Percentiles rank a stretch among this genome's conserved stretches.
Conservation (phyloP, 2,113 vertebrate genomes). For the Alaudala cheleensis region DNA sequence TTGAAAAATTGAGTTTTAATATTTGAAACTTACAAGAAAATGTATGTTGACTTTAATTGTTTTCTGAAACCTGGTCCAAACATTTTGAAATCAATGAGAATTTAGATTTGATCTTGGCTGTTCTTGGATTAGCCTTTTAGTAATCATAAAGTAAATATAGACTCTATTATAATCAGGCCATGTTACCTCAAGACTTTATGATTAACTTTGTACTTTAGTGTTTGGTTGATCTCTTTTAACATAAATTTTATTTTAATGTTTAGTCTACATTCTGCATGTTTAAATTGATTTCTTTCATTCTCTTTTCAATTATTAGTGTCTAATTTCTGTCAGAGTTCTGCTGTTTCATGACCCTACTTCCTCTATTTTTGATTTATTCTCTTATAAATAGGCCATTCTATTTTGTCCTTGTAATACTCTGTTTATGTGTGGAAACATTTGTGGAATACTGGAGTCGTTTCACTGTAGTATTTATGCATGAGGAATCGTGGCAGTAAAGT, state of each 20-base stretch:
- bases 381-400: not conserved
- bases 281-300: not conserved
- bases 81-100: not conserved
- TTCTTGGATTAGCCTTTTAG: not conserved
- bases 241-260: not conserved
- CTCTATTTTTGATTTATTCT: conserved; percentile 43
- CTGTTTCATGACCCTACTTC: not conserved
- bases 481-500: conserved; percentile 3
- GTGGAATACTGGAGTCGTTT: conserved; percentile 28
- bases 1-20: not conserved
- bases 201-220: not conserved
- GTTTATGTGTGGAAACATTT: conserved; percentile 50
- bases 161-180: not conserved
- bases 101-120: not conserved
- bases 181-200: not conserved
- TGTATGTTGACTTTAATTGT: not conserved
- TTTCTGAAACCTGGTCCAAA: not conserved
- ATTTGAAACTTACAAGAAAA: not conserved
- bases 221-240: not conserved
- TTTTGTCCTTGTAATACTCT: not conserved
- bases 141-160: not conserved
- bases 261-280: not conserved
- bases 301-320: not conserved
- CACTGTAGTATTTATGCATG: not conserved
- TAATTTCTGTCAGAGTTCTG: not conserved